A percentile compares a stretch with the other conserved stretches of the same genome.
phyloP scores from a whole-genome alignment of 2,888 invertebrate genomes.

The Xestia xanthographa region DNA sequence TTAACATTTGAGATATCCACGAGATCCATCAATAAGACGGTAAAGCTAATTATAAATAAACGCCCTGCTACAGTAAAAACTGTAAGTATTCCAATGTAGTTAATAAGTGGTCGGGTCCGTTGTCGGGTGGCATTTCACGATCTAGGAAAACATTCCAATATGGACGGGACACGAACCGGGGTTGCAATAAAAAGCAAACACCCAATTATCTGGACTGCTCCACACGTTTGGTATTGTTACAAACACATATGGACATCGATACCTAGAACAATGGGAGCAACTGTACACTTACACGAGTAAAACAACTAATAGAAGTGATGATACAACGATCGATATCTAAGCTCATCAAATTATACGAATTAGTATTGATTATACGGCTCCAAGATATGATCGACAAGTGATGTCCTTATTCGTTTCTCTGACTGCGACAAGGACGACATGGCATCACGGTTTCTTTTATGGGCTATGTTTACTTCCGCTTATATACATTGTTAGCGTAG shows the following conservation, averaged over 20 bases:
- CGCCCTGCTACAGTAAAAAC: conserved; percentile 46
- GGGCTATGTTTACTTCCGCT: conserved; percentile 39
- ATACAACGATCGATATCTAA: conserved; percentile 31
- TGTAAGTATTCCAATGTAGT: conserved; percentile 53
- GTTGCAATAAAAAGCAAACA: conserved; percentile 71
- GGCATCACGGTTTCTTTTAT: conserved; percentile 22
- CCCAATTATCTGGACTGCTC: conserved; percentile 71
- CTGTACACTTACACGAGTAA: conserved; percentile 44
- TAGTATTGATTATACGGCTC: conserved; percentile 40
- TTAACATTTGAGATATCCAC: background rate
- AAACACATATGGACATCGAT: conserved; percentile 58
- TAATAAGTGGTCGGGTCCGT: conserved; percentile 59
- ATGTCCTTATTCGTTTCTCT: conserved; percentile 49
- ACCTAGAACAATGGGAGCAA: conserved; percentile 59
- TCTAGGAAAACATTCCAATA: conserved; percentile 76
- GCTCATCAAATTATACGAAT: conserved; percentile 47
- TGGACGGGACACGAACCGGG: conserved; percentile 70
- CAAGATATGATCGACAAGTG: conserved; percentile 43
- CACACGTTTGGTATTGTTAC: conserved; percentile 60
- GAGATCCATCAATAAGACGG: conserved; percentile 10
- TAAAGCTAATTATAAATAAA: conserved; percentile 33
- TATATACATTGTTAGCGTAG: conserved; percentile 35
- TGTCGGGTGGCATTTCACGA: conserved; percentile 80
- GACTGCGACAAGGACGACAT: conserved; percentile 19
- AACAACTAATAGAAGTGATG: conserved; percentile 26